Evolutionary conservation across 1,140 invertebrate species (phyloP), one percentile per base, ranked within the genome.

Genomic region (Papilio aristodemus): DNA sequence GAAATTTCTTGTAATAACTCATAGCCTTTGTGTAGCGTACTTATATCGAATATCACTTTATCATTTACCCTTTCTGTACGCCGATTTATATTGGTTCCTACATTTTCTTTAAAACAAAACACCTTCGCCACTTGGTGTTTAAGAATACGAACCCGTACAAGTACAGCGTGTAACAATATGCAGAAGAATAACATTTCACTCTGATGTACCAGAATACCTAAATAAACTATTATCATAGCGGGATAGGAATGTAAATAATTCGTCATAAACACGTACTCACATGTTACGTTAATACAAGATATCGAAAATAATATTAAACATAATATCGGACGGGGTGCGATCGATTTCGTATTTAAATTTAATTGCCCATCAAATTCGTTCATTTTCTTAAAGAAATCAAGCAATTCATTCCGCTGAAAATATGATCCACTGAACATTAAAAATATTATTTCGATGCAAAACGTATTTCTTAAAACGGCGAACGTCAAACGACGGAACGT

Each of bases 1-100:
- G 73, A 73, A 62, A 76, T 79, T 38, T 81, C 80, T 69, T 86
- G 79, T 66, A 86, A 68, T 37, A 76, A 68, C 39, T 81, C 81
- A 59, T 84, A 86, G 9, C 68, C 73, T 71, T 67, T 71, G 36
- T 81, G 79, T 69, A 86, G 67, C 13, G 77, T 71, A 66, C 25
- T 68, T 6, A 79, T 73, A 74, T 79, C 76, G 7, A 82, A 68
- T 43, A 70, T 59, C 38, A 50, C 36, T 32, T 81, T 82, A 4
- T 77, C 69, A 9, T 74, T 69, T 25, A 80, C 57, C 39, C 37
- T 57, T 71, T 81, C 77, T 71, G 36, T 74, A 36, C 67, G 36
- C 17, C 67, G 68, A 19, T 59, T 43, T 25, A 19, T 60, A 39
- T 57, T 46, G 22, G 54, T 75, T 13, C 4, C 11, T 17, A 19